Base-by-base conservation (phyloP, 2,113 vertebrate species). In the Macquaria australasica region DNA sequence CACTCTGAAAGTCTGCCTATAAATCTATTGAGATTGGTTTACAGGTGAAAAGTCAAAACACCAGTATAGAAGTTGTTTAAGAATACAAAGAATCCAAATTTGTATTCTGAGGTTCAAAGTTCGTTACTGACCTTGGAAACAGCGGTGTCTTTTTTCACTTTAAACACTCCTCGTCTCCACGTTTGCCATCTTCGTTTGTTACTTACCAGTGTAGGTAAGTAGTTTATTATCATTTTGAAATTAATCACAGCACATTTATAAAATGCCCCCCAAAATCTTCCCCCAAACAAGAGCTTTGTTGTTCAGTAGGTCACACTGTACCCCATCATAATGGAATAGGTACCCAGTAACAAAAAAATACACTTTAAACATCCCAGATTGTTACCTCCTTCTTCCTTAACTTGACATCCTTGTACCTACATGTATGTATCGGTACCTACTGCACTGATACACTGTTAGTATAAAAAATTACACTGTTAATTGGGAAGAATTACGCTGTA, bases 11-110 rank as follows among this genome's bases (percentile, higher is more conserved):
- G 53, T 7, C 34, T 48, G 23, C 39, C 3, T 1, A 58, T 67
- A 23, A 82, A 83, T 78, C 48, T 50, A 23, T n/a, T 20, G 8
- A 74, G 31, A 48, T 10, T 73, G 20, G 1, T 68, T 67, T 31
- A 45, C 16, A 53, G 23, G 23, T 39, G 21, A 53, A 53, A 64
- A 5, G 21, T 6, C 2, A 59, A 45, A 70, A 23, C 23, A 67
- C 2, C 39, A 43, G 8, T 25, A 25, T 4, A 56, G 0, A 45
- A 48, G 39, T 59, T 21, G 18, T 73, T 28, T 58, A 12, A 18
- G 0, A 66, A n/a, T 43, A n/a, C 63, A 43, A 72, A 37, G 45
- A 31, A 20, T 5, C 23, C 37, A n/a, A 4, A 43, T 51, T 70
- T 70, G 25, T 45, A 25, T 8, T 50, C 10, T 15, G 64, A 25